phyloP scores from a whole-genome alignment of 2,888 invertebrate genomes.

The Ophion ventricosus region DNA sequence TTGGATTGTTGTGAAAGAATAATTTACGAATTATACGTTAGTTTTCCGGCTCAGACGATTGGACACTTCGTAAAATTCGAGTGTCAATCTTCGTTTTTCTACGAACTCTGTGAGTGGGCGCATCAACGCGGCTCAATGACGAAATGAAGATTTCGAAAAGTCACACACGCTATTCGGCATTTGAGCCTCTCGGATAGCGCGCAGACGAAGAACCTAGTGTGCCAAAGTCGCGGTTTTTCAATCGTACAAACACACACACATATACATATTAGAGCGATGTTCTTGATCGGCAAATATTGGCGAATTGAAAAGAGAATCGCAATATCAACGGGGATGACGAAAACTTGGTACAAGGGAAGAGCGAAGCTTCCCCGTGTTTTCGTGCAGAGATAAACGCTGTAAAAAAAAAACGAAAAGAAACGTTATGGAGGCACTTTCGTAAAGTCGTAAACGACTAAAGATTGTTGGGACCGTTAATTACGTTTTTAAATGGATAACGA shows the following conservation, averaged over 20 bases:
- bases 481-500: conserved; percentile 58
- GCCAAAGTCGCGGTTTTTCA: neutral
- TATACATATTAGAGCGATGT: neutral
- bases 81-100: too few species aligned
- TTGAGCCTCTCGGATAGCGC: neutral
- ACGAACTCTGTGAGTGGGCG: neutral
- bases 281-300: neutral
- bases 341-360: conserved; percentile 3
- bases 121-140: neutral
- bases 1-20: neutral
- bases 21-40: neutral
- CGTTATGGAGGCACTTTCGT: neutral
- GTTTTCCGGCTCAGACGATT: neutral
- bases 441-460: neutral
- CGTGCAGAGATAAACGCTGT: conserved; percentile 27
- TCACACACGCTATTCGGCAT: neutral
- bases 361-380: neutral
- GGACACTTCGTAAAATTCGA: neutral
- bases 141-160: neutral
- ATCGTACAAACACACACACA: neutral
- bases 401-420: too few species aligned
- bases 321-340: neutral
- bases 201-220: neutral
- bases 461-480: neutral
- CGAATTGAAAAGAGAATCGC: neutral